A percentile compares a stretch with the other conserved stretches of the same genome.
phyloP scores from a whole-genome alignment of 2,113 vertebrate genomes.

The Sciurus niger region DNA sequence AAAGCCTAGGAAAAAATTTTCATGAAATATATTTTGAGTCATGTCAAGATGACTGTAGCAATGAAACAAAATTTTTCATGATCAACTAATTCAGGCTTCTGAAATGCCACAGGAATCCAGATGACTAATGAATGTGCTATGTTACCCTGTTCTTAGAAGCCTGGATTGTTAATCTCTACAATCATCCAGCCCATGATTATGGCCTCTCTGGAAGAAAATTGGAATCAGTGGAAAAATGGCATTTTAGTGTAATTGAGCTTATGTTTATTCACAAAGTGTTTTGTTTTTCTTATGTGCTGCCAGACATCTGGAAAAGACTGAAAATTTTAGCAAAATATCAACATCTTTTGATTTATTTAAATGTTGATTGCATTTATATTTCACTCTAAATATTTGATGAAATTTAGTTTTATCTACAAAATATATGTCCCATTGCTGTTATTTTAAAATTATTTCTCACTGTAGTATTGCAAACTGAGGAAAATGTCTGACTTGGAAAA shows the following conservation, averaged over 20 bases:
- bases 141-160: background rate
- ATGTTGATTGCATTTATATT: slow-evolving; percentile 64
- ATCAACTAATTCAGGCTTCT: background rate
- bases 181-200: slow-evolving; percentile 55
- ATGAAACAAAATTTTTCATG: background rate
- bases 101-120: background rate
- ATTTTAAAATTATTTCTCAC: background rate
- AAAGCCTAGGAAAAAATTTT: background rate
- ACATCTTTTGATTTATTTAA: slow-evolving; percentile 67
- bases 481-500: background rate
- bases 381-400: slow-evolving; percentile 72
- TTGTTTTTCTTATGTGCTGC: slow-evolving; percentile 76
- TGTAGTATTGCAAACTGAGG: background rate
- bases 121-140: background rate
- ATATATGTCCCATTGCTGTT: background rate
- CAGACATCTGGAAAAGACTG: slow-evolving; percentile 76
- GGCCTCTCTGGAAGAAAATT: slow-evolving; percentile 36
- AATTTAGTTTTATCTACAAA: slow-evolving; percentile 58
- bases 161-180: background rate
- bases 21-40: background rate
- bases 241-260: slow-evolving; percentile 77
- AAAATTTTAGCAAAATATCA: slow-evolving; percentile 72
- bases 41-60: background rate
- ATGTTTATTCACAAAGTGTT: slow-evolving; percentile 76
- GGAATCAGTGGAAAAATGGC: slow-evolving; percentile 56